Evolutionary conservation across 2,797 vertebrate genomes (phyloP).

Genomic region (Xenops minutus): DNA sequence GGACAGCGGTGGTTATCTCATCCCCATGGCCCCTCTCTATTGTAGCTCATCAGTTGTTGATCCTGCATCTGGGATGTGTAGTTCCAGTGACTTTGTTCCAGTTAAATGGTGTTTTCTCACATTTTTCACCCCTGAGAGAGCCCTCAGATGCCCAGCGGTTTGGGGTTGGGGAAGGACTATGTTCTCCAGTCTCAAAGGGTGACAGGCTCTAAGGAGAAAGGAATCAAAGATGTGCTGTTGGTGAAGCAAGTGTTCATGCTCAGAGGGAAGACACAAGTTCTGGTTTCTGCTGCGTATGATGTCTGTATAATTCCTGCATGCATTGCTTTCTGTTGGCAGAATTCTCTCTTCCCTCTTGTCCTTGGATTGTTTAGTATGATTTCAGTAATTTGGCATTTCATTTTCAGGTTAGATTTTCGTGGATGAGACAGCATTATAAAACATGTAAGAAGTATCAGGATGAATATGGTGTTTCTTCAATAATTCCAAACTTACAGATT

Average conservation of each 20-base stretch:
- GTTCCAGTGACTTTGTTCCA: conserved; percentile 15
- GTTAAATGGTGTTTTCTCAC: neutral
- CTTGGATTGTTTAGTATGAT: neutral
- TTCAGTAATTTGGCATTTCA: conserved; percentile 65
- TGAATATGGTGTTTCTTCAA: conserved; percentile 76
- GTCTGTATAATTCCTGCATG: neutral
- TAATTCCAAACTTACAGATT: conserved; percentile 77
- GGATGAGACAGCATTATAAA: conserved; percentile 82
- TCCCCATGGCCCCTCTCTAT: neutral
- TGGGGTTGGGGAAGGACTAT: neutral
- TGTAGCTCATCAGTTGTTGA: neutral
- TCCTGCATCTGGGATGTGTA: neutral
- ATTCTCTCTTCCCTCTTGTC: neutral
- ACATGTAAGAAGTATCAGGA: conserved; percentile 81
- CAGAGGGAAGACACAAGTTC: neutral
- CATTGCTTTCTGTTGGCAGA: conserved; percentile 33
- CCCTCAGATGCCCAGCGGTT: neutral
- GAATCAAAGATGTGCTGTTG: neutral
- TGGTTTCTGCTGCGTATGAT: neutral
- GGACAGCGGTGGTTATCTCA: neutral
- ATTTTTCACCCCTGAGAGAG: neutral
- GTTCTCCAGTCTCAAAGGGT: neutral
- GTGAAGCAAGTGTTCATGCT: neutral
- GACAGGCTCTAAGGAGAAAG: neutral
- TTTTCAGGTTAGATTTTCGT: conserved; percentile 79